These are phyloP conservation scores for Trematomus loennbergii DNA, from an alignment of 2,113 vertebrate species.

Conservation along the genomic window DNA sequence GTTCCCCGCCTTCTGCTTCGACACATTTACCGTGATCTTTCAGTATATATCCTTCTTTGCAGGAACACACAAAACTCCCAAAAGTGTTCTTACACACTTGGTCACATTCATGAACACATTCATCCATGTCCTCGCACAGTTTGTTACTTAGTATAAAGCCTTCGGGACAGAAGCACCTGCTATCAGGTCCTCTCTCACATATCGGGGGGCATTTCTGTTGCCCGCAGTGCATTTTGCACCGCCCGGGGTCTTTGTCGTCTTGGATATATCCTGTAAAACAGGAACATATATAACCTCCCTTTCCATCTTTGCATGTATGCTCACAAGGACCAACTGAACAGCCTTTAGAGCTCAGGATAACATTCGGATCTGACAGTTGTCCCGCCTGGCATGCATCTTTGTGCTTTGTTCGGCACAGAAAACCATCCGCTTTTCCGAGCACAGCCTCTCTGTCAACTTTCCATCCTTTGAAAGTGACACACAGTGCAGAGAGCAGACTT, in stretches of 20 bases:
- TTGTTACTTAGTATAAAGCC: constrained; percentile 12
- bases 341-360: constrained; percentile 9
- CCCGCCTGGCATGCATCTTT: constrained; percentile 50
- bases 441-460: constrained; percentile 66
- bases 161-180: constrained; percentile 20
- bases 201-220: constrained; percentile 29
- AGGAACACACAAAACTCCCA: constrained; percentile 67
- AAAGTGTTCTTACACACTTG: constrained; percentile 55
- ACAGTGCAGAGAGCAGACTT: constrained; percentile 69
- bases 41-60: constrained; percentile 31
- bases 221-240: constrained; percentile 54
- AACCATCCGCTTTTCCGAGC: constrained; percentile 72
- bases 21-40: constrained; percentile 12
- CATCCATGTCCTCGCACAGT: constrained; percentile 52
- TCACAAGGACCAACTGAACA: constrained; percentile 67
- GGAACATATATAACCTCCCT: constrained; percentile 69
- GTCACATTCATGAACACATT: constrained; percentile 28
- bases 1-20: not conserved
- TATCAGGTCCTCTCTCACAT: not conserved
- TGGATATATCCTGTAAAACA: constrained; percentile 58
- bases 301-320: constrained; percentile 43
- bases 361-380: not conserved
- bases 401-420: constrained; percentile 68
- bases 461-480: constrained; percentile 65
- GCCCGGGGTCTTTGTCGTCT: constrained; percentile 24